These are phyloP conservation scores for Diaperis boleti DNA, from an alignment of 2,888 invertebrate genomes.

Conservation along the genomic window DNA sequence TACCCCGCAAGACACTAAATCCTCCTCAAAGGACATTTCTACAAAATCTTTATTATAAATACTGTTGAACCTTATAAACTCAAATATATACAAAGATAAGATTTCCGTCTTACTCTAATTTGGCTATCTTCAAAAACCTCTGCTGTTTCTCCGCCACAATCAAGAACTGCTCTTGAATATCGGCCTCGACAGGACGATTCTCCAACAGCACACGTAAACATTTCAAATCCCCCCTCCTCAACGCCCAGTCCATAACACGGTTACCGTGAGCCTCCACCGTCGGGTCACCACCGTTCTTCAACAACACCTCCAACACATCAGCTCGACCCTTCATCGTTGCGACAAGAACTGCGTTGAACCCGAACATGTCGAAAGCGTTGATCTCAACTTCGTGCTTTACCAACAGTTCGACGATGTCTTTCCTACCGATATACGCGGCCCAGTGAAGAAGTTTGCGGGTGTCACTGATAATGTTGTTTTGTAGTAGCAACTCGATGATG, in stretches of 20 bases:
- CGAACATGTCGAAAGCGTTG: constrained; percentile 1
- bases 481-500: constrained; percentile 2
- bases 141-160: constrained; percentile 10
- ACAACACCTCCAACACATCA: neutral
- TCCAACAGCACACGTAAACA: neutral
- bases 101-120: neutral
- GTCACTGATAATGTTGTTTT: neutral
- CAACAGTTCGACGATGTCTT: neutral
- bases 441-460: neutral
- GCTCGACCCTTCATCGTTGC: neutral
- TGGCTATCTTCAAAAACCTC: neutral
- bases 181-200: neutral
- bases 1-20: too few species aligned
- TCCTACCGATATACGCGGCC: neutral
- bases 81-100: too few species aligned
- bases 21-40: too few species aligned
- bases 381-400: neutral
- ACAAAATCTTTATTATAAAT: too few species aligned
- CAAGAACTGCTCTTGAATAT: constrained; percentile 15
- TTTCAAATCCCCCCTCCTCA: constrained; percentile 7
- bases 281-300: neutral
- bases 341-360: neutral
- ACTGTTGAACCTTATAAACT: too few species aligned
- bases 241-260: constrained; percentile 11
- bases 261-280: constrained; percentile 1